phyloP scores from a whole-genome alignment of 2,797 vertebrate species.

The Phylloscopus collybita region DNA sequence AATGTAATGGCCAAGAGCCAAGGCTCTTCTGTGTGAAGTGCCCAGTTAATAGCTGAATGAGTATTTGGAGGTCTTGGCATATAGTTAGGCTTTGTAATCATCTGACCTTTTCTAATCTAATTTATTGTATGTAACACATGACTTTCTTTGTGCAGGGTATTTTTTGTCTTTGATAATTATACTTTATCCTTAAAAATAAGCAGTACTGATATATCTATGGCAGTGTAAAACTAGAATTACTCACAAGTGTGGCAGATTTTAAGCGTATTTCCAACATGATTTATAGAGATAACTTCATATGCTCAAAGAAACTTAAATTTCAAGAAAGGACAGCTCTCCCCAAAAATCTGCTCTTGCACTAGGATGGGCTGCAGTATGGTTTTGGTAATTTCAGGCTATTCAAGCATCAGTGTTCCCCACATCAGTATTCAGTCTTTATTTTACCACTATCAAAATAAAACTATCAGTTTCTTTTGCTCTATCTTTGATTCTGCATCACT shows the following conservation, averaged over 20 bases:
- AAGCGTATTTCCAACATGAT: background rate
- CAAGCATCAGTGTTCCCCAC: background rate
- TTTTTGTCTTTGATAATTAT: background rate
- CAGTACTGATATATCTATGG: background rate
- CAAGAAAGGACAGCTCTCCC: background rate
- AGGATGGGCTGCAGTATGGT: background rate
- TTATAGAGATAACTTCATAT: background rate
- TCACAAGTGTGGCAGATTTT: background rate
- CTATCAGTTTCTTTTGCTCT: background rate
- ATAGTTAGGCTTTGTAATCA: background rate
- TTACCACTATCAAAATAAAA: background rate
- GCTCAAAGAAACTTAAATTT: background rate
- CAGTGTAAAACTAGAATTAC: background rate
- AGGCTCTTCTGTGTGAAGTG: background rate
- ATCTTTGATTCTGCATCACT: background rate
- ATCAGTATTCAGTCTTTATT: background rate
- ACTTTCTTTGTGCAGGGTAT: background rate
- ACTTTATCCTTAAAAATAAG: background rate
- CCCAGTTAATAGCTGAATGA: background rate
- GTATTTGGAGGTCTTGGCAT: background rate
- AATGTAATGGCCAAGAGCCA: slow-evolving; percentile 2
- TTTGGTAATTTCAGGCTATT: background rate
- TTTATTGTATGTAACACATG: background rate
- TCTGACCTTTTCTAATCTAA: background rate
- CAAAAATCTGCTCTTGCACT: background rate